A percentile compares a stretch with the other conserved stretches of the same genome.
Conservation (phyloP, 2,113 vertebrate species). For the Nycticryphes semicollaris region DNA sequence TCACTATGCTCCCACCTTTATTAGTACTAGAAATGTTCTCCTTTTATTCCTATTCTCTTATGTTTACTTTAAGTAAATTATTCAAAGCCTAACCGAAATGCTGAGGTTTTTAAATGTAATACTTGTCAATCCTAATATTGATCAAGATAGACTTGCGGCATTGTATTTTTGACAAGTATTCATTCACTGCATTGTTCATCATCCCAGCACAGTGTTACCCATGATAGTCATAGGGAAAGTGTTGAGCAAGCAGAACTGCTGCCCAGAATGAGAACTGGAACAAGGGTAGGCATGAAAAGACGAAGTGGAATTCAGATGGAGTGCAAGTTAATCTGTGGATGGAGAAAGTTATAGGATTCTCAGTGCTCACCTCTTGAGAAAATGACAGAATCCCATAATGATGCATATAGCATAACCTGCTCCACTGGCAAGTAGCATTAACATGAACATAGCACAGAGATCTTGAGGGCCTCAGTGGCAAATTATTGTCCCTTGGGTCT, state of each 20-base stretch:
- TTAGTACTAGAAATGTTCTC: background rate
- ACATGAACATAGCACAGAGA: background rate
- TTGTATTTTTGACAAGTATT: background rate
- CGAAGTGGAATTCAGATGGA: background rate
- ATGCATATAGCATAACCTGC: background rate
- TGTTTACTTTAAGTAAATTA: background rate
- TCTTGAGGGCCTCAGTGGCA: background rate
- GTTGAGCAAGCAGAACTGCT: background rate
- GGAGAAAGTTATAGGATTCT: background rate
- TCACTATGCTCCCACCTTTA: background rate
- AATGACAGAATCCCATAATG: background rate
- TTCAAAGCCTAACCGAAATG: background rate
- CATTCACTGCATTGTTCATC: background rate
- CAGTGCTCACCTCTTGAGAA: background rate
- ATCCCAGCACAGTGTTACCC: background rate
- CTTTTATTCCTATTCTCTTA: background rate
- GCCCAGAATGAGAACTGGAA: background rate
- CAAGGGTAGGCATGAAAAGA: background rate
- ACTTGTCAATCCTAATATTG: background rate
- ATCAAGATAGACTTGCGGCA: background rate
- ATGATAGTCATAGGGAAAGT: fast-evolving
- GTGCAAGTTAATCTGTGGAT: background rate
- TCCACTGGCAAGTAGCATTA: background rate
- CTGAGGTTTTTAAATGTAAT: background rate
- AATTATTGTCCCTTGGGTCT: background rate